Evolutionary conservation across 2,113 vertebrate genomes (phyloP), one percentile per base, ranked within the genome.

Genomic region (Lucifuga dentata): DNA sequence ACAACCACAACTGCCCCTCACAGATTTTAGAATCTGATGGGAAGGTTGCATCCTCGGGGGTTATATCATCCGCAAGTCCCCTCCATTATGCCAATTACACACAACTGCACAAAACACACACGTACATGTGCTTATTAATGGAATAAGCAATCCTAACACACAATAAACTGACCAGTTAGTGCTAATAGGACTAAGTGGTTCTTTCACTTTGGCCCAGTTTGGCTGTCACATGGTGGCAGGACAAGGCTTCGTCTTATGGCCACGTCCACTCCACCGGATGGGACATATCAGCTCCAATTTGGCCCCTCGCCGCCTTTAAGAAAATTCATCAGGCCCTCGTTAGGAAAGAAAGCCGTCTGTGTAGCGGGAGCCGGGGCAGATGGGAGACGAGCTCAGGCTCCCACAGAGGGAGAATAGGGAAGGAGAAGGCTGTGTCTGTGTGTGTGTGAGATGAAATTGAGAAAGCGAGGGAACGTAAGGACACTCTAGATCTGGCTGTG

Each of bases 281-380:
- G 87, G 84, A 91, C 77, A 86, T 75, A 91, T 94, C 88, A 92
- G 88, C 87, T 87, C 90, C 92, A 85, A 81, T 93, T 91, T 92
- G 86, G 89, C 88, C 91, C 89, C 83, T 85, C 75, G 73, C 82
- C 66, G 73, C 79, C 83, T 86, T 85, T 86, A 73, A 64, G 82
- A 87, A 92, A 88, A 92, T 92, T 88, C 80, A 84, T 94, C 88
- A 89, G 84, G 85, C 81, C 86, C 66, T 93, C 82, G 71, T 86
- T 38, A 20, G 86, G 81, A 92, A 89, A 87, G 88, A 88, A 93
- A 90, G 88, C 85, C 76, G 76, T 91, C 86, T 81, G 87, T 88
- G 88, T 88, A 67, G 71, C 68, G 46, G 68, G 57, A 85, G 74
- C 71, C 10, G 59, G 79, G 73, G 65, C 86, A 86, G 57, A 83